Evolutionary conservation across 2,113 vertebrate genomes (phyloP).

Genomic region (Ctenodactylus gundi): DNA sequence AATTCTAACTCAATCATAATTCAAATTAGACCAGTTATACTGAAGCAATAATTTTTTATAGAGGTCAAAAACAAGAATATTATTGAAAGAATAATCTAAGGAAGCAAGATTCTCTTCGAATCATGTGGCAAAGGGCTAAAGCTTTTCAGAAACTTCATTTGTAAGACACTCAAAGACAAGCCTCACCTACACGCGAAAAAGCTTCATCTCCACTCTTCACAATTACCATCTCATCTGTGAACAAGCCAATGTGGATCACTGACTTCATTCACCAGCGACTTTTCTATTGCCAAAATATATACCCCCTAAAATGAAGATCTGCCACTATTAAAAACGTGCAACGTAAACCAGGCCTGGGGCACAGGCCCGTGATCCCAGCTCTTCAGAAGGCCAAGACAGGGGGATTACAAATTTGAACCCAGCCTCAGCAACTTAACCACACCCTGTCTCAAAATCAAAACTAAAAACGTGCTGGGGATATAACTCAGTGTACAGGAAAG

Average conservation of each 20-base stretch:
- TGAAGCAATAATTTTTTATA: slow-evolving; percentile 21
- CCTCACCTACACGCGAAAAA: neutral
- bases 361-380: no score
- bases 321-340: neutral
- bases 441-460: no score
- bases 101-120: neutral
- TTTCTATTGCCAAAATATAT: slow-evolving; percentile 40
- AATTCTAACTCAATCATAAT: slow-evolving; percentile 11
- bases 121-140: neutral
- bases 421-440: no score
- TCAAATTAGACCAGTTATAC: slow-evolving; percentile 19
- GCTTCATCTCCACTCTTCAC: neutral
- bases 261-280: slow-evolving; percentile 30
- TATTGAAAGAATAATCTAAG: neutral
- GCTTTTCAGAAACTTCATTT: neutral
- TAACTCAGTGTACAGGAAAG: no score
- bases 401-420: no score
- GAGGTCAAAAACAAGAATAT: neutral
- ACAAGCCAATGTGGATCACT: neutral
- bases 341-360: no score
- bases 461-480: no score
- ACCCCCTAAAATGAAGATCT: neutral
- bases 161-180: slow-evolving; percentile 12
- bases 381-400: no score
- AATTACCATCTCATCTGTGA: neutral